Base-by-base conservation (phyloP, 2,113 vertebrate species). In the Scatophagus argus region DNA sequence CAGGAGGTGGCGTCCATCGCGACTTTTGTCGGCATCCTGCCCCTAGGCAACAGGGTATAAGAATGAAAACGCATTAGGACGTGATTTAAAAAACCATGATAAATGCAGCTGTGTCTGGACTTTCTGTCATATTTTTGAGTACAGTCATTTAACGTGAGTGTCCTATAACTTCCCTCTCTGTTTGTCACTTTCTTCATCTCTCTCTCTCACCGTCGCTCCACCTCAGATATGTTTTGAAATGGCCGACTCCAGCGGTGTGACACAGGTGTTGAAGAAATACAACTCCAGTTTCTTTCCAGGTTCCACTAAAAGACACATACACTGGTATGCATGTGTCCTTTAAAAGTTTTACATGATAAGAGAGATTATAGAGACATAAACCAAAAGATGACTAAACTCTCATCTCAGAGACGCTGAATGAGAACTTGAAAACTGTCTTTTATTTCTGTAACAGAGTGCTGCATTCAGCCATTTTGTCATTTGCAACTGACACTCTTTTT, bases 1-100 rank as follows among this genome's bases (percentile, higher is more conserved):
- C 23, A 78, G 10, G 4, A 17, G 9, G 76, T 83, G 25, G 25
- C 29, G 0, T 52, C 58, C 4, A 21, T 58, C 0, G 64, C 63
- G 0, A 1, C 34, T 0, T 8, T 85, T 12, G 38, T 77, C 38
- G 21, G 38, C 79, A 80, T 77, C 43, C 63, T 88, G 46, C 60
- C 80, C 1, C 68, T 88, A 3, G 63, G 63, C 63, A 85, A 88
- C 68, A 69, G 77, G 86, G 86, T 88, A 83, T n/a, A 14, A 39
- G 14, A 47, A 32, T n/a, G n/a, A n/a, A n/a, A n/a, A n/a, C n/a
- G n/a, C n/a, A n/a, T n/a, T n/a, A n/a, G n/a, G n/a, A n/a, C n/a
- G n/a, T n/a, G n/a, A n/a, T n/a, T n/a, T n/a, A n/a, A n/a, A n/a
- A n/a, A n/a, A n/a, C n/a, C n/a, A n/a, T n/a, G n/a, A n/a, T n/a